Evolutionary conservation across 2,113 vertebrate species (phyloP).

Genomic region (Oncorhynchus masou): DNA sequence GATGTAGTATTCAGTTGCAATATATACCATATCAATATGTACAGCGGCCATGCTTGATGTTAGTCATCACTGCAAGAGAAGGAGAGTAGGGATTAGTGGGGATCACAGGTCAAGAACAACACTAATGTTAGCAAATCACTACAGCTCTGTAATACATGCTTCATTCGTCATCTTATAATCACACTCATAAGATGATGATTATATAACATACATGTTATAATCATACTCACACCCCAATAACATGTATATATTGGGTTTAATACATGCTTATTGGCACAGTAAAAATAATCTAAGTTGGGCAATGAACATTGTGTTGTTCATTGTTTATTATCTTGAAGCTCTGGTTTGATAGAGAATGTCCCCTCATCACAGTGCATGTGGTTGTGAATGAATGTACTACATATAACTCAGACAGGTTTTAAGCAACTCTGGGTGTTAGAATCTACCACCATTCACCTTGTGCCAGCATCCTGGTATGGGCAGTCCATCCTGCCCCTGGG

Average conservation of each 20-base stretch:
- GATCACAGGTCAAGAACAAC: background rate
- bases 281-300: too few species aligned
- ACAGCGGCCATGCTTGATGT: conserved; percentile 80
- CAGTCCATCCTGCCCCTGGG: conserved; percentile 89
- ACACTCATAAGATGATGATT: too few species aligned
- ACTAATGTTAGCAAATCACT: too few species aligned
- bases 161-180: too few species aligned
- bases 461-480: conserved; percentile 97
- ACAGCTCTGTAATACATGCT: too few species aligned
- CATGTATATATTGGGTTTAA: too few species aligned
- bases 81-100: conserved; percentile 36
- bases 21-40: conserved; percentile 87
- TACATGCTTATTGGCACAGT: too few species aligned
- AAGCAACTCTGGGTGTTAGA: background rate
- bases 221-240: too few species aligned
- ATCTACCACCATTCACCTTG: conserved; percentile 75
- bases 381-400: background rate
- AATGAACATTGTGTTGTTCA: too few species aligned
- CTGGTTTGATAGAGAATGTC: background rate
- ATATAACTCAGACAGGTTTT: too few species aligned
- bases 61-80: conserved; percentile 88
- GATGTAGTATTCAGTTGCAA: conserved; percentile 72
- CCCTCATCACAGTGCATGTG: background rate
- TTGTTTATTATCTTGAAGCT: background rate
- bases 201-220: too few species aligned